Evolutionary conservation across 2,888 invertebrate species (phyloP).

Genomic region (Arrhopalites spinosus): DNA sequence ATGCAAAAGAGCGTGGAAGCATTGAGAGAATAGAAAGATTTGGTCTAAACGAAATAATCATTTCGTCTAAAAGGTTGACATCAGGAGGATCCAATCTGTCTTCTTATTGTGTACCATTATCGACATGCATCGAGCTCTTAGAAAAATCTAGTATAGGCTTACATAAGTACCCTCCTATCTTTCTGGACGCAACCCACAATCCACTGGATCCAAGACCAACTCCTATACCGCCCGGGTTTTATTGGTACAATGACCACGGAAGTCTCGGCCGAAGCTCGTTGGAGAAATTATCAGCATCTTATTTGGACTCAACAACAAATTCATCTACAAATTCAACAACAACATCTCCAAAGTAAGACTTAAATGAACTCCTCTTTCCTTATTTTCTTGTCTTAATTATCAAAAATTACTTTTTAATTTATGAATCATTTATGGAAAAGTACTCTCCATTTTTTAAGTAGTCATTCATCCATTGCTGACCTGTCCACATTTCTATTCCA

Average conservation of each 20-base stretch:
- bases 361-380: too few species aligned
- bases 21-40: neutral
- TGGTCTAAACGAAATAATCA: too few species aligned
- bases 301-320: conserved; percentile 55
- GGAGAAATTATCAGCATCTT: conserved; percentile 54
- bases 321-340: conserved; percentile 55
- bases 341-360: conserved; percentile 35
- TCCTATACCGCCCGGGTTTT: neutral
- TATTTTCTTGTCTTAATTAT: too few species aligned
- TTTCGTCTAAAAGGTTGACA: too few species aligned
- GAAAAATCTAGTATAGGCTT: neutral
- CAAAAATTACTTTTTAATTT: too few species aligned
- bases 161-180: neutral
- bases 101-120: neutral
- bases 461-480: too few species aligned
- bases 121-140: neutral
- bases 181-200: neutral
- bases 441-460: too few species aligned
- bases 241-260: conserved; percentile 32
- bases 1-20: neutral
- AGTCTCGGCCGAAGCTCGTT: conserved; percentile 46
- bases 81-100: neutral
- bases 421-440: too few species aligned
- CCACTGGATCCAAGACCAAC: neutral
- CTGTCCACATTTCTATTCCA: too few species aligned